Conservation (phyloP, 2,113 vertebrate species). For the Eolophus roseicapilla region DNA sequence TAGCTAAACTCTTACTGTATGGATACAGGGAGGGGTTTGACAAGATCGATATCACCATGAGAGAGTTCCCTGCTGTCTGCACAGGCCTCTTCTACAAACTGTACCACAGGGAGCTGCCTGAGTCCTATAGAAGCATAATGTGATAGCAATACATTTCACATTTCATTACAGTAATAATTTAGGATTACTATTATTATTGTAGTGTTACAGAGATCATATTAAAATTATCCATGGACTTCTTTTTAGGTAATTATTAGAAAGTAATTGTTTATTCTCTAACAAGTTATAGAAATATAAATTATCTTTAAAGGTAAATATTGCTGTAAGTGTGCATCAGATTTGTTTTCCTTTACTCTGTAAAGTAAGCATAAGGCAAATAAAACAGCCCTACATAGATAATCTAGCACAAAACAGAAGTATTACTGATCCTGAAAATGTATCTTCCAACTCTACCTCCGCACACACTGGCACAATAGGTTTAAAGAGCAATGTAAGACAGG, state of each 20-base stretch:
- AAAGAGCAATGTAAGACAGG: not conserved
- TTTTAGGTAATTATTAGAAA: not conserved
- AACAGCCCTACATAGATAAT: not conserved
- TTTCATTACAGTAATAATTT: slow-evolving; percentile 25
- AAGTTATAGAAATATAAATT: slow-evolving; percentile 15
- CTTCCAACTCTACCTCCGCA: not conserved
- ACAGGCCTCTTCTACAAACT: slow-evolving; percentile 87
- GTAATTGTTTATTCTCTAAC: not conserved
- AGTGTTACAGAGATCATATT: not conserved
- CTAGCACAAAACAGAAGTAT: not conserved
- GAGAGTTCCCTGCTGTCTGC: slow-evolving; percentile 83
- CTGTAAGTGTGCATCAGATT: not conserved
- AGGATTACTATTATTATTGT: not conserved
- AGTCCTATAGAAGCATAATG: slow-evolving; percentile 47
- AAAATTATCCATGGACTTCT: not conserved
- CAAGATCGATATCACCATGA: slow-evolving; percentile 83
- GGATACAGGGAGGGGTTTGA: slow-evolving; percentile 85
- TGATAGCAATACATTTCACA: slow-evolving; percentile 39
- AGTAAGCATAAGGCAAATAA: slow-evolving; percentile 43
- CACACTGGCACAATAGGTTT: not conserved
- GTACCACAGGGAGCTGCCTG: slow-evolving; percentile 84
- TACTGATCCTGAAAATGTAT: not conserved
- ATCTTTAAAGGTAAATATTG: slow-evolving; percentile 40
- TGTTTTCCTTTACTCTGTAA: slow-evolving; percentile 28
- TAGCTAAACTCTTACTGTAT: slow-evolving; percentile 83